A percentile compares a stretch with the other conserved stretches of the same genome.
Evolutionary conservation across 2,888 invertebrate genomes (phyloP).

Genomic region (Phaedon cochleariae): DNA sequence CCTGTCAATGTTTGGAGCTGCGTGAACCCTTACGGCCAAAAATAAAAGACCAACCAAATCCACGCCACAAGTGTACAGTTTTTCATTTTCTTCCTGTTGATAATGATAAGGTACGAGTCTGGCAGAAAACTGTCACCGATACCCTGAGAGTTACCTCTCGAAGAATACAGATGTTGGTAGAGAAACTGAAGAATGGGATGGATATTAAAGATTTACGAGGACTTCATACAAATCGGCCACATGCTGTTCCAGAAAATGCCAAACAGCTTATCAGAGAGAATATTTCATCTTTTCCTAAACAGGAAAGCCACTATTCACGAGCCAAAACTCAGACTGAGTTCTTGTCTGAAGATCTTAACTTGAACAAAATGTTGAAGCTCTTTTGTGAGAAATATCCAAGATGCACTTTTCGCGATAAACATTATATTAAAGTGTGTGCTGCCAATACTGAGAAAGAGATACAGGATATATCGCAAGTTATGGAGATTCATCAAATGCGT

Average conservation of each 20-base stretch:
- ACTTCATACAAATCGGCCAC: conserved; percentile 5
- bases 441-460: conserved; percentile 1
- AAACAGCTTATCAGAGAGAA: neutral
- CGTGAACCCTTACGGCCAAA: conserved; percentile 4
- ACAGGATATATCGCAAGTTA: conserved; percentile 9
- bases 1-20: no score
- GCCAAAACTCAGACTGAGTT: conserved; percentile 58
- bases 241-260: conserved; percentile 7
- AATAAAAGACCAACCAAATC: conserved; percentile 1
- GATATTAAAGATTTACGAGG: neutral
- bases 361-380: no score
- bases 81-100: conserved; percentile 2
- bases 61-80: neutral
- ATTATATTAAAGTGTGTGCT: conserved; percentile 3
- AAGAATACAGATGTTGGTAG: conserved; percentile 5
- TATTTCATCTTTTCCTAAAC: no score
- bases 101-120: conserved; percentile 5
- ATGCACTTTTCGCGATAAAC: neutral
- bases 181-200: conserved; percentile 2
- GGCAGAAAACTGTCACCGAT: conserved; percentile 8
- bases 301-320: no score
- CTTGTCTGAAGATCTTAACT: conserved; percentile 34
- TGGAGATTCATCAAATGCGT: no score
- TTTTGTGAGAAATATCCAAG: neutral
- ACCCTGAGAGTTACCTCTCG: conserved; percentile 1